Percentiles rank a stretch among this genome's conserved stretches.
phyloP scores from a whole-genome alignment of 1,140 invertebrate genomes.

The Drosophila saltans region DNA sequence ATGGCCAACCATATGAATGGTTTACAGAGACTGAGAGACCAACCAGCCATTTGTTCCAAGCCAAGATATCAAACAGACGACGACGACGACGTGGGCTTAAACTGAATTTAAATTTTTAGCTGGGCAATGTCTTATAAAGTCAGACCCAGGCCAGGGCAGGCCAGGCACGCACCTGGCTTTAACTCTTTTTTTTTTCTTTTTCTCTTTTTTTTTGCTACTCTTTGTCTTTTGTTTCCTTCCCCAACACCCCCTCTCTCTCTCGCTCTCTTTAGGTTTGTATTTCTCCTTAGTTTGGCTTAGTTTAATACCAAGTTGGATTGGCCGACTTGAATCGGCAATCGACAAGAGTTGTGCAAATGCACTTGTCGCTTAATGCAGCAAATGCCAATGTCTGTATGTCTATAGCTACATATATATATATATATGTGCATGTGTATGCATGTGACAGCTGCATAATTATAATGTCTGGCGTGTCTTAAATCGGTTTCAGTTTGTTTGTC shows the following conservation, averaged over 20 bases:
- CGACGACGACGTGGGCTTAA: conserved; percentile 50
- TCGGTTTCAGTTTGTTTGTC: conserved; percentile 32
- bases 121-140: conserved; percentile 11
- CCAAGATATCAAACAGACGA: conserved; percentile 20
- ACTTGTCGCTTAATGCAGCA: conserved; percentile 69
- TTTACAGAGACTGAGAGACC: conserved; percentile 39
- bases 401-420: not conserved
- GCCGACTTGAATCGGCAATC: conserved; percentile 40
- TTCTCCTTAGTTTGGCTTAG: not conserved
- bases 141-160: not conserved
- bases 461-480: conserved; percentile 59
- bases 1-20: conserved; percentile 76
- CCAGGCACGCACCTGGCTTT: conserved; percentile 71
- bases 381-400: conserved; percentile 58
- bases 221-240: not conserved
- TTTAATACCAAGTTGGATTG: conserved; percentile 70
- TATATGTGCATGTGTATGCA: conserved; percentile 44
- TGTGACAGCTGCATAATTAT: conserved; percentile 80
- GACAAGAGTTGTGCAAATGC: conserved; percentile 43
- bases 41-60: not conserved
- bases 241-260: not conserved
- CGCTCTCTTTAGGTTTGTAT: not conserved
- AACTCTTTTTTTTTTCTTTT: conserved; percentile 4
- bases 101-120: conserved; percentile 20
- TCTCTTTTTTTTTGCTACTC: not conserved